phyloP scores from a whole-genome alignment of 2,113 vertebrate genomes.

The Catharus bicknelli region DNA sequence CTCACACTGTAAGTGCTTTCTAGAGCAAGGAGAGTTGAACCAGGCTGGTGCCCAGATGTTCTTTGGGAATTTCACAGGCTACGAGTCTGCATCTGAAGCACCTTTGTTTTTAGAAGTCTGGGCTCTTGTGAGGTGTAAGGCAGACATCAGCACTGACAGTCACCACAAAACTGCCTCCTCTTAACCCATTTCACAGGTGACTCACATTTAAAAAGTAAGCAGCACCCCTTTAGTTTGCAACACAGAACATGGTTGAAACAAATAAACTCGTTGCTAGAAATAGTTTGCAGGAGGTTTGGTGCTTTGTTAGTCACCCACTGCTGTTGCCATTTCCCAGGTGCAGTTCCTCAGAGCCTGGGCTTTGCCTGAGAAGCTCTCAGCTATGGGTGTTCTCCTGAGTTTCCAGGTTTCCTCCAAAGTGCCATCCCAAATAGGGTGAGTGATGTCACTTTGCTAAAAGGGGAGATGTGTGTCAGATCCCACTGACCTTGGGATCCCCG shows the following conservation, averaged over 20 bases:
- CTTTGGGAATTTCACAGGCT: not conserved
- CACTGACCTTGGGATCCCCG: accelerated
- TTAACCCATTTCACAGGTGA: not conserved
- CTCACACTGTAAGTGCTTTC: not conserved
- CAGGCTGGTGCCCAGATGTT: not conserved
- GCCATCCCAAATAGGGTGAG: not conserved
- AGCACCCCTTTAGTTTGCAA: not conserved
- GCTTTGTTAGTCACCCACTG: not conserved
- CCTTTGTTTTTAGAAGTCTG: not conserved
- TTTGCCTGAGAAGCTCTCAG: not conserved
- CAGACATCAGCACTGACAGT: not conserved
- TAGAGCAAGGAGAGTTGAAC: not conserved
- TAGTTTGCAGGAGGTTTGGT: not conserved
- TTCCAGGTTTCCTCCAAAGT: not conserved
- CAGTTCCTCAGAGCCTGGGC: not conserved
- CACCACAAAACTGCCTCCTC: not conserved
- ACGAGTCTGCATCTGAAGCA: not conserved
- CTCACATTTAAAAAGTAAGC: not conserved
- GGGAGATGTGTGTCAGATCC: not conserved
- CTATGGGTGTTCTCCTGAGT: not conserved
- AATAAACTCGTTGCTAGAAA: not conserved
- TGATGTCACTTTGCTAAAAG: not conserved
- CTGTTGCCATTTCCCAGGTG: not conserved
- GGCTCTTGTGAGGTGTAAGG: not conserved
- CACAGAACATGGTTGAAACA: not conserved